Conservation (phyloP, 2,797 vertebrate species). For the Salarias fasciatus region DNA sequence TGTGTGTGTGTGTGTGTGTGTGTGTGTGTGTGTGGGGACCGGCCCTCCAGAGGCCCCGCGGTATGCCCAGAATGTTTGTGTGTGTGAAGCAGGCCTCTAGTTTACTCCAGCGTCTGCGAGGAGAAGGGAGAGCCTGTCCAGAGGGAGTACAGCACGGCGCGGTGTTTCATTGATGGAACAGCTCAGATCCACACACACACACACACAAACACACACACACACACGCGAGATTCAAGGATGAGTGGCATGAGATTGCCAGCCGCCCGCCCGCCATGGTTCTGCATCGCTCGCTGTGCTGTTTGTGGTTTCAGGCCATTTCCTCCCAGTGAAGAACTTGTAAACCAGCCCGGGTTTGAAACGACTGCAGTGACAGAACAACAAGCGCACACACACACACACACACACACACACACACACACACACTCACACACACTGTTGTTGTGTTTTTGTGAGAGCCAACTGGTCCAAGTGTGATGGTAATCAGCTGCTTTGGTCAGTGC, state of each 20-base stretch:
- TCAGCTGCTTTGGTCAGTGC: constrained; percentile 36
- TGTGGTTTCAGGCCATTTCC: constrained; percentile 45
- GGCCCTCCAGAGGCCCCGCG: constrained; percentile 69
- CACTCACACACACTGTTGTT: constrained; percentile 11
- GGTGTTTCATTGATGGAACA: constrained; percentile 55
- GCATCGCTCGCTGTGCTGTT: constrained; percentile 51
- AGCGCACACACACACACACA: constrained; percentile 2
- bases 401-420: constrained; percentile 4
- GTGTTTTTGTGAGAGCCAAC: constrained; percentile 22
- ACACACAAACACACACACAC: constrained; percentile 6
- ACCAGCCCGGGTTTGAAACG: constrained; percentile 19
- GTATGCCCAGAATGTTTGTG: constrained; percentile 77
- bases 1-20: constrained; percentile 9
- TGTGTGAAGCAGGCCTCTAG: constrained; percentile 52
- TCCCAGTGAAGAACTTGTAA: constrained; percentile 40
- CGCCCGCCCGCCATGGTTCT: constrained; percentile 20
- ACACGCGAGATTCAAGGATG: constrained; percentile 36
- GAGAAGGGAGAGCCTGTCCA: constrained; percentile 48
- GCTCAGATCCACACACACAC: constrained; percentile 22
- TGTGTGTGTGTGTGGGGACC: constrained; percentile 27
- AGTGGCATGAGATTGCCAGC: constrained; percentile 36
- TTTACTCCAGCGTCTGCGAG: constrained; percentile 47
- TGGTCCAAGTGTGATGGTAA: constrained; percentile 29
- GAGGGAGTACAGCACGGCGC: constrained; percentile 43
- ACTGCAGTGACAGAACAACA: constrained; percentile 23